A percentile compares a stretch with the other conserved stretches of the same genome.
Conservation (phyloP, 1,140 invertebrate species). For the Sitophilus oryzae region DNA sequence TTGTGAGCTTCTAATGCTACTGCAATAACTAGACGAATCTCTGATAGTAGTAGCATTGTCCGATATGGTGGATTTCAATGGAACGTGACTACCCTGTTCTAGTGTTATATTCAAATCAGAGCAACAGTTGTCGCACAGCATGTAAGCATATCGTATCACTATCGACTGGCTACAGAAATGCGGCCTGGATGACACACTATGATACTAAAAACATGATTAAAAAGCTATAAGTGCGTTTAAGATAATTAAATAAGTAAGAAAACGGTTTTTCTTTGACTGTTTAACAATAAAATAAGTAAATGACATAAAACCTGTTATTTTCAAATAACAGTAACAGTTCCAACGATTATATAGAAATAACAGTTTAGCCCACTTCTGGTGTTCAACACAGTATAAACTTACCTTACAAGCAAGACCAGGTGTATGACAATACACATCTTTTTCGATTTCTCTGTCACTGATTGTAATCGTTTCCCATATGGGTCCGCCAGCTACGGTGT, state of each 20-base stretch:
- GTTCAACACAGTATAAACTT: slow-evolving; percentile 20
- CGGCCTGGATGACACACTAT: slow-evolving; percentile 43
- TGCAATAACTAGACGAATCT: background rate
- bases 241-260: slow-evolving; percentile 13
- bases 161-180: slow-evolving; percentile 49
- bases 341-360: too few species aligned
- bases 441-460: slow-evolving; percentile 46
- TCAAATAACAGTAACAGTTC: too few species aligned
- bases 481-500: slow-evolving; percentile 33
- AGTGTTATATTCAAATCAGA: slow-evolving; percentile 42
- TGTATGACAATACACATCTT: slow-evolving; percentile 48
- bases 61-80: slow-evolving; percentile 25
- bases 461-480: slow-evolving; percentile 43
- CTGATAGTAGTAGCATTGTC: background rate
- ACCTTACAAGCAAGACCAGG: slow-evolving; percentile 49
- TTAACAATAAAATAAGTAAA: background rate
- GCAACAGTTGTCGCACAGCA: slow-evolving; percentile 52
- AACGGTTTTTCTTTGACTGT: too few species aligned
- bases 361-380: too few species aligned
- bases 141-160: slow-evolving; percentile 51
- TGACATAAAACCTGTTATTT: background rate
- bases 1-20: too few species aligned
- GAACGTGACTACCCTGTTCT: slow-evolving; percentile 47
- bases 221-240: too few species aligned
- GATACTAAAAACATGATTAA: slow-evolving; percentile 49